Base-by-base conservation (phyloP, 2,113 vertebrate species). In the Platysteira castanea region DNA sequence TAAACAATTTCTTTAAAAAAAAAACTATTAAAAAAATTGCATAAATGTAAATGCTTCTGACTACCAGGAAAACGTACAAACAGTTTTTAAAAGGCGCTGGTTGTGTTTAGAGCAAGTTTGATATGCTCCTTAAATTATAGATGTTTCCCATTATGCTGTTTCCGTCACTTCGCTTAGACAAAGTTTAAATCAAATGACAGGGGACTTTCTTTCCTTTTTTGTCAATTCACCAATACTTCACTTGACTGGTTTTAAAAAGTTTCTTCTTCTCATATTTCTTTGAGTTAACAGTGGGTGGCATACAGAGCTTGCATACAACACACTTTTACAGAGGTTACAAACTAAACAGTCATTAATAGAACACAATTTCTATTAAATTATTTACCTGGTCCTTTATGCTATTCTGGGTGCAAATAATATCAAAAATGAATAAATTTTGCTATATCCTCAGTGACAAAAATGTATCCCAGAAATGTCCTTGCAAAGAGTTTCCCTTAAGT, bases 401-500 rank as follows among this genome's bases (percentile, higher is more conserved):
- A 95, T 95, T 97, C 95, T 97, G 98, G 97, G 97, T 97, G 98
- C 97, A 97, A 97, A 96, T 92, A 87, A 95, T 93, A 95, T 97
- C 56, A 90, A 79, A 78, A 98, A 98, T 94, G 92, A 98, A 97
- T 94, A 97, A 96, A 97, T 97, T 97, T 95, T 96, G 93, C 93
- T 95, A 93, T 96, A 96, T 98, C 97, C 98, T 98, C 98, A 97
- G 96, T 96, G 96, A 97, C 96, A 97, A 97, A 98, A 98, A 97
- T 75, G 95, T 98, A 98, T 96, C 97, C 98, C 97, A 97, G 98
- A 97, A 98, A 98, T 97, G 98, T 97, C 93, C 97, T 97, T 97
- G 97, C 95, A 98, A 98, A 98, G 90, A 98, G 96, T 97, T 98
- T 97, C 97, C 97, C 97, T 98, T 98, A 98, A 98, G 97, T 97